Base-by-base conservation (phyloP, 2,888 invertebrate species). In the Dugesia japonica region DNA sequence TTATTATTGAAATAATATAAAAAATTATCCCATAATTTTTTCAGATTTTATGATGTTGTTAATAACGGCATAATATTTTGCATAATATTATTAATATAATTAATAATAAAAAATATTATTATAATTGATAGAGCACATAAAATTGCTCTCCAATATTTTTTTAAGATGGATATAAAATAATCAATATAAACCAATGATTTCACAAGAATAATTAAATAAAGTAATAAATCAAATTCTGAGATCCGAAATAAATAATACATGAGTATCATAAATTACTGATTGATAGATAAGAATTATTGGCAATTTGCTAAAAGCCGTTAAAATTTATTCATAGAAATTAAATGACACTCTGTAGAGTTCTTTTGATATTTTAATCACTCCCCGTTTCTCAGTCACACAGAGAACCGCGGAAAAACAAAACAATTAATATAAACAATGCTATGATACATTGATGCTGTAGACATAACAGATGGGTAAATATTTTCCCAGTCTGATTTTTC, bases 251-350 rank as follows among this genome's bases (percentile, higher is more conserved):
- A 56, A 56, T 56, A 56, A 56, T 56, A 56, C 56, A 56, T 56
- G 56, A 56, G 4, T 4, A n/a, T 56, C 56, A 56, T 56, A 56
- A 56, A 56, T 56, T n/a, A 56, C 1, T 4, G 20, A 56, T 56
- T 56, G 56, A 56, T 56, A 7, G 56, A 56, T 13, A 9, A 7
- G 56, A n/a, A 56, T 56, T 56, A 56, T 20, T 56, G 56, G n/a
- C 56, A 56, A 38, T 38, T 56, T 56, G 56, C 23, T 56, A 56
- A 56, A 56, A 56, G 56, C 56, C n/a, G 56, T 56, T 38, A 38
- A 20, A 56, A 56, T 56, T 13, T 56, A 13, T 56, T 7, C 13
- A n/a, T n/a, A 13, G 23, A n/a, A n/a, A 9, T n/a, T 56, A 1
- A 56, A 56, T 56, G 56, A 56, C n/a, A 56, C 56, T 56, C 56